Conservation (phyloP, 2,888 invertebrate species). For the Rhyacophila evoluta region DNA sequence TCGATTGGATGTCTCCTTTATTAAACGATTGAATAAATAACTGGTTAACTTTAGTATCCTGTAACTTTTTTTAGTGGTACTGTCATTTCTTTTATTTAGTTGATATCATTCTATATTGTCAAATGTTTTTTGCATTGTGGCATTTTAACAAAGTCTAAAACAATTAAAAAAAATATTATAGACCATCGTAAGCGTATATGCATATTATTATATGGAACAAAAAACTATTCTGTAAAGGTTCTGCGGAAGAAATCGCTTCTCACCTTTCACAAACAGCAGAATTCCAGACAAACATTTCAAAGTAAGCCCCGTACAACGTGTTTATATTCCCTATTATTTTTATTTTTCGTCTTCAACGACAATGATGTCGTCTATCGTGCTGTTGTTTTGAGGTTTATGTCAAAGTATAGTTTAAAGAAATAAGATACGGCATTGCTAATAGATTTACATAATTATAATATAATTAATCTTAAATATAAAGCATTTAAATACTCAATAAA, state of each 20-base stretch:
- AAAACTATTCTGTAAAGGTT: not conserved
- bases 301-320: conserved; percentile 8
- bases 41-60: too few species aligned
- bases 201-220: not conserved
- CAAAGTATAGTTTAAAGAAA: not conserved
- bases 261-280: conserved; percentile 2
- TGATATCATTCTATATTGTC: too few species aligned
- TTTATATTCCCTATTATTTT: conserved; percentile 22
- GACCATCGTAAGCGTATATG: not conserved
- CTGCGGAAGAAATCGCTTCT: not conserved
- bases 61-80: too few species aligned
- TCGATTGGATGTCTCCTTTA: too few species aligned
- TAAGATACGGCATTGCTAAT: not conserved
- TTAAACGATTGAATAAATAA: too few species aligned
- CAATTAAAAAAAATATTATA: not conserved
- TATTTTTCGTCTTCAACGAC: not conserved
- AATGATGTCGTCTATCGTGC: not conserved
- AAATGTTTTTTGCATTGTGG: too few species aligned
- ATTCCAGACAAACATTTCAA: conserved; percentile 4
- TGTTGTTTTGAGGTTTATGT: conserved; percentile 4
- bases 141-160: too few species aligned
- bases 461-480: too few species aligned
- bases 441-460: too few species aligned
- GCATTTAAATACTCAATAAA: too few species aligned
- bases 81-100: too few species aligned